Base-by-base conservation (phyloP, 1,140 invertebrate genomes). In the Diabrotica virgifera region DNA sequence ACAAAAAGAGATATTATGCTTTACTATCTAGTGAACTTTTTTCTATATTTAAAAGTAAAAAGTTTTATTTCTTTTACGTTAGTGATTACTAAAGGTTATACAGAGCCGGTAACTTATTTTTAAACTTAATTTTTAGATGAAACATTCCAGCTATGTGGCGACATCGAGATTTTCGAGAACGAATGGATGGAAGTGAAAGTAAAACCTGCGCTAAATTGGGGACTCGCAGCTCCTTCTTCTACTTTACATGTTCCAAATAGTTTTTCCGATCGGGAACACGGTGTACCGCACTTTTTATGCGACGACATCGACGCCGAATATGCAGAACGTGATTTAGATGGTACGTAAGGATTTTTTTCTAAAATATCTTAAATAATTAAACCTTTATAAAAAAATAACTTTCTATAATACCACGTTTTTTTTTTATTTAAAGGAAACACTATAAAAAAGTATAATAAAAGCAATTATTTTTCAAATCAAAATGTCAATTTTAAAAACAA, bases 111-210 rank as follows among this genome's bases (percentile, higher is more conserved):
- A 24, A 24, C 24, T 24, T 24, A 24, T 24, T 24, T 24, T 24
- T 1, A 24, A 24, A 24, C 4, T 24, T 24, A 24, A 24, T 24
- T 24, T 24, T 24, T 24, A 24, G 24, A 77, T 69, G 88, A 90
- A 70, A 85, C 86, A 74, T 84, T 86, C 24, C 81, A 84, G 58
- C 87, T 87, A 5, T 73, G 88, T 9, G 86, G 86, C 5, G 90
- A 93, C 74, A 77, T 91, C 8, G 85, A 89, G 76, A 88, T 86
- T 70, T 95, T 95, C 77, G 89, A 93, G 73, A 92, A 93, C 74
- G 92, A 95, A 74, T 96, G 92, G 91, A 86, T 94, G 71, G 93
- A 95, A 80, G 88, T 95, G 0, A 91, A 93, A 78, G 85, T 94
- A 7, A 81, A 85, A 65, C 82, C 86, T 0, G 83, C 87, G 0